Evolutionary conservation across 2,888 invertebrate species (phyloP).

Genomic region (Lasioglossum calceatum): DNA sequence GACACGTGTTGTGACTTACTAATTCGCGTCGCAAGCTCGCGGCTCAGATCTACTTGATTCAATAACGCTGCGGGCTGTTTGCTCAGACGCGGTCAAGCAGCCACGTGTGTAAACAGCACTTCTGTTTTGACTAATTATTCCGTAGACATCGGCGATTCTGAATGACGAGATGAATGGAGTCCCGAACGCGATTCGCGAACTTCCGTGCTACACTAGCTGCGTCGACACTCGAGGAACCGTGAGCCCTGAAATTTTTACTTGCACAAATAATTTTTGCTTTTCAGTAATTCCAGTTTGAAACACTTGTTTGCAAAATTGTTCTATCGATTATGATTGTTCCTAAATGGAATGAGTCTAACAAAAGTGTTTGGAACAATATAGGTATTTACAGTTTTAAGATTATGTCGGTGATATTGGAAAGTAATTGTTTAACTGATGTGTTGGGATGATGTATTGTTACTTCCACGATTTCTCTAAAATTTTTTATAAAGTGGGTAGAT

Average conservation of each 20-base stretch:
- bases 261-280: not conserved
- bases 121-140: conserved; percentile 48
- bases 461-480: not conserved
- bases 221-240: not conserved
- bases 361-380: not conserved
- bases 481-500: not conserved
- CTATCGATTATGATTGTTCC: no score
- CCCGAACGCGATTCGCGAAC: not conserved
- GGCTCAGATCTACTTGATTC: conserved; percentile 39
- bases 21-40: conserved; percentile 27
- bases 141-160: conserved; percentile 16
- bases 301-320: not conserved
- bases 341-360: not conserved
- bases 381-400: no score
- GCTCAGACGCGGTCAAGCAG: conserved; percentile 29
- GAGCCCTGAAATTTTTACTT: no score
- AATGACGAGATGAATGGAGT: not conserved
- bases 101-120: conserved; percentile 45
- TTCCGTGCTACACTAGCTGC: not conserved
- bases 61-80: conserved; percentile 29
- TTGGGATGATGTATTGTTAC: not conserved
- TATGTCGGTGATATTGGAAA: not conserved
- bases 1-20: conserved; percentile 51
- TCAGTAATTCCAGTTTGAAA: not conserved
- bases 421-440: not conserved